Percentiles rank a stretch among this genome's conserved stretches.
Conservation (phyloP, 2,797 vertebrate species). For the Cossypha niveicapilla region DNA sequence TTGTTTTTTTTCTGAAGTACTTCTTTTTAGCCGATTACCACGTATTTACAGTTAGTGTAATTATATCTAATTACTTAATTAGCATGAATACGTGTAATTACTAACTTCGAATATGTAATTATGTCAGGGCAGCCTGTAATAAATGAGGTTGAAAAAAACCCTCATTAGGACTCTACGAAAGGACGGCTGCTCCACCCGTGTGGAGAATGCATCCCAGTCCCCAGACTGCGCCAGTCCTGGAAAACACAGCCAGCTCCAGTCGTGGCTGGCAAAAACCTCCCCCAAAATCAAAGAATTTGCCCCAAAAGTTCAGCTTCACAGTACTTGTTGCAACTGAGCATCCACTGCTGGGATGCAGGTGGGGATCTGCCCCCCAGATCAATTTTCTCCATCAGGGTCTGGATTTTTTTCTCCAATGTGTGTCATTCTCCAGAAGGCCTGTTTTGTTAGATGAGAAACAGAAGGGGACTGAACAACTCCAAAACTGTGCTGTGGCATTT, state of each 20-base stretch:
- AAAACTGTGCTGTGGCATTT: neutral
- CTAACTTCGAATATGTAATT: conserved; percentile 70
- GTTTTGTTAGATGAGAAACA: neutral
- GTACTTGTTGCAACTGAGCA: neutral
- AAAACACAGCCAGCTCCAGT: neutral
- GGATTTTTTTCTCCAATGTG: neutral
- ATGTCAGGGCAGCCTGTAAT: conserved; percentile 59
- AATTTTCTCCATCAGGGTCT: neutral
- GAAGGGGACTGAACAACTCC: neutral
- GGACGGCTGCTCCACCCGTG: conserved; percentile 36
- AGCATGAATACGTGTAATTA: conserved; percentile 72
- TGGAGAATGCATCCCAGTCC: conserved; percentile 7
- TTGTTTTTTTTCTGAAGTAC: conserved; percentile 62
- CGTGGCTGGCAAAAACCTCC: neutral
- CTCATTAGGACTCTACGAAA: conserved; percentile 50
- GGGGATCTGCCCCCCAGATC: neutral
- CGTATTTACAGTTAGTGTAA: conserved; percentile 74
- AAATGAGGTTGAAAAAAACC: conserved; percentile 60
- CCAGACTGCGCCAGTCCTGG: neutral
- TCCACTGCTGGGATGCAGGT: neutral
- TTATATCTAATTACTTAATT: conserved; percentile 77
- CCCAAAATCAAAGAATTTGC: neutral
- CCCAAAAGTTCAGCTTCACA: neutral
- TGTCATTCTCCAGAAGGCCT: neutral
- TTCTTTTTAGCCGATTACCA: conserved; percentile 68